These are phyloP conservation scores for Acestrorhynchus altus DNA, from an alignment of 2,797 vertebrate species.

Conservation along the genomic window DNA sequence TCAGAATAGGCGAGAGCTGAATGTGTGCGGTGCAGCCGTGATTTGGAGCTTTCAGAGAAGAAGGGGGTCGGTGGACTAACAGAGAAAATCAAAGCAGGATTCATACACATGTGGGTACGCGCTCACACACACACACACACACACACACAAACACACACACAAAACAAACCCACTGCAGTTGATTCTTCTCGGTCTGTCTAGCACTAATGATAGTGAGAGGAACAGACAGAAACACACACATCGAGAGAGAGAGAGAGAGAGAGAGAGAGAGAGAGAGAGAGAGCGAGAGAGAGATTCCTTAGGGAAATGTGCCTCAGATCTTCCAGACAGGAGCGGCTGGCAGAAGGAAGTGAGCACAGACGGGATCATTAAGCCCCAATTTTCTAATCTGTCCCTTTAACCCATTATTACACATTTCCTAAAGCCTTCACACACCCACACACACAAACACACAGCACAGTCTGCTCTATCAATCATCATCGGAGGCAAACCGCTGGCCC, in stretches of 20 bases:
- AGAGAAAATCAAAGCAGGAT: neutral
- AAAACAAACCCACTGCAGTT: neutral
- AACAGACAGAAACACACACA: neutral
- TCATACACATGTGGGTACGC: neutral
- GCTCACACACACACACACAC: neutral
- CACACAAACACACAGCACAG: conserved; percentile 11
- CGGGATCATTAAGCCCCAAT: conserved; percentile 59
- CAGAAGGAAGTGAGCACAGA: conserved; percentile 48
- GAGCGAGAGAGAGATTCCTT: conserved; percentile 21
- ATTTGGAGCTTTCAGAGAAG: conserved; percentile 14
- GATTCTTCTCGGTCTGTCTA: neutral
- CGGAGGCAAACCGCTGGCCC: conserved; percentile 39
- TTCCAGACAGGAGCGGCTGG: conserved; percentile 48
- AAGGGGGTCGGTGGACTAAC: conserved; percentile 10
- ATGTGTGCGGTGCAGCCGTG: neutral
- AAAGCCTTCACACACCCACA: conserved; percentile 15
- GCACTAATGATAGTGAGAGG: neutral
- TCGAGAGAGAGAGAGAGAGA: neutral
- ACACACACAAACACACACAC: neutral
- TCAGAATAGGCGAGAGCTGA: conserved; percentile 12
- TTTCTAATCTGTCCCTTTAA: conserved; percentile 60
- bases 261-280: neutral
- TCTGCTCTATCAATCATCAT: conserved; percentile 52
- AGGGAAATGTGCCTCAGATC: conserved; percentile 54
- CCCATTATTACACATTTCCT: conserved; percentile 51